Evolutionary conservation across 2,888 invertebrate species (phyloP).

Genomic region (Magallana nippona): DNA sequence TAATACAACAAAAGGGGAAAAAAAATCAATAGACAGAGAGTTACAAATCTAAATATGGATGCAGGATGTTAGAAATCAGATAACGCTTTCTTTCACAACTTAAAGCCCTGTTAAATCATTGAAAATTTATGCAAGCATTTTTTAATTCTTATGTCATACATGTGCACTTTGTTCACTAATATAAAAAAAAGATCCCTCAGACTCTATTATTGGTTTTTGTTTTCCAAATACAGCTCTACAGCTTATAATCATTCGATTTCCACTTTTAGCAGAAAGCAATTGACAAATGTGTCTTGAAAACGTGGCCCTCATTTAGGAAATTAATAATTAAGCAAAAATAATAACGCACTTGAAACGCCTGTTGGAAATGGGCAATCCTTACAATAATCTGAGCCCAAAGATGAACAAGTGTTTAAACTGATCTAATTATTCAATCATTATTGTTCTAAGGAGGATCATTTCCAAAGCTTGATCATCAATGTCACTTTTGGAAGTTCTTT

Average conservation of each 20-base stretch:
- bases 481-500: not conserved
- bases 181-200: not conserved
- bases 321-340: slow-evolving; percentile 29
- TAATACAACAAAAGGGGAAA: slow-evolving; percentile 11
- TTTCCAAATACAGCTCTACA: not conserved
- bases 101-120: slow-evolving; percentile 12
- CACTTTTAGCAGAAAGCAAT: not conserved
- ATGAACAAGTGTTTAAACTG: slow-evolving; percentile 2
- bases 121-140: slow-evolving; percentile 4
- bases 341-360: slow-evolving; percentile 15
- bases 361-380: slow-evolving; percentile 18
- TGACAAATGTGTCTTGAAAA: slow-evolving; percentile 29
- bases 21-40: slow-evolving; percentile 19
- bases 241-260: not conserved
- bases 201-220: not conserved
- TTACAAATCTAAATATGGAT: slow-evolving; percentile 33
- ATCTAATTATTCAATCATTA: slow-evolving; percentile 20
- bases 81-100: slow-evolving; percentile 22
- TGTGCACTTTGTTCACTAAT: not conserved
- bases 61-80: slow-evolving; percentile 35
- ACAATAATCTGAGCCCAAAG: not conserved
- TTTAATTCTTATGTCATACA: slow-evolving; percentile 6
- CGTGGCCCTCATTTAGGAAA: slow-evolving; percentile 9
- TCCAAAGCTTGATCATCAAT: not conserved
- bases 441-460: not conserved